Base-by-base conservation (phyloP, 2,797 vertebrate genomes). In the Chloroceryle amazona region DNA sequence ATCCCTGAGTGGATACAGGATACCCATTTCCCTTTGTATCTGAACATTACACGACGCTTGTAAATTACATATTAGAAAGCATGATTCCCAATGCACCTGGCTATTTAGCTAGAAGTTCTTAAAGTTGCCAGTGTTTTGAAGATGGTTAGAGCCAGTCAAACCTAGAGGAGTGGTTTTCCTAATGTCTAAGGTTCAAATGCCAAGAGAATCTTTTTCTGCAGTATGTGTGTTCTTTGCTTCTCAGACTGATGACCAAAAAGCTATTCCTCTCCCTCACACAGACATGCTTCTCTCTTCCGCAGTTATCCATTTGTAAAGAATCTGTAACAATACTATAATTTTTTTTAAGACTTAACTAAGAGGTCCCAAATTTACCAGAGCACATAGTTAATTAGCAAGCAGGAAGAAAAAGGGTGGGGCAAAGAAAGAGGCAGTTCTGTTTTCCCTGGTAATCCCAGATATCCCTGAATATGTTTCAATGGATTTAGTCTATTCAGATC, bases 1-100 rank as follows among this genome's bases (percentile, higher is more conserved):
- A 44, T 28, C 28, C 19, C 35, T 1, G 11, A 26, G 35, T 52
- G 33, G 20, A 20, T 13, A 26, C 12, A 46, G 33, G 20, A 20
- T 13, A 26, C 12, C 67, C 16, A 22, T n/a, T 26, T 41, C 42
- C 21, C 25, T 9, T 11, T 1, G 11, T 6, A 41, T 6, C 37
- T 18, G 16, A 67, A 46, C 6, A 11, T 22, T 17, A 35, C 9
- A 4, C 0, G 0, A 14, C 2, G 8, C 42, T 25, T 33, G 37
- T 41, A 19, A 14, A 13, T n/a, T 10, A 52, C 18, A 14, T 4
- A 51, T 8, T 52, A n/a, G 6, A 21, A 44, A 67, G 39, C 6
- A 37, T 23, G 35, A 23, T 49, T 62, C 47, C 31, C 54, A 26
- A 17, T 18, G 60, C 35, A 26, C 3, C 0, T 15, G 52, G 41